Evolutionary conservation across 2,888 invertebrate species (phyloP), one percentile per base, ranked within the genome.

Genomic region (Seira musarum): DNA sequence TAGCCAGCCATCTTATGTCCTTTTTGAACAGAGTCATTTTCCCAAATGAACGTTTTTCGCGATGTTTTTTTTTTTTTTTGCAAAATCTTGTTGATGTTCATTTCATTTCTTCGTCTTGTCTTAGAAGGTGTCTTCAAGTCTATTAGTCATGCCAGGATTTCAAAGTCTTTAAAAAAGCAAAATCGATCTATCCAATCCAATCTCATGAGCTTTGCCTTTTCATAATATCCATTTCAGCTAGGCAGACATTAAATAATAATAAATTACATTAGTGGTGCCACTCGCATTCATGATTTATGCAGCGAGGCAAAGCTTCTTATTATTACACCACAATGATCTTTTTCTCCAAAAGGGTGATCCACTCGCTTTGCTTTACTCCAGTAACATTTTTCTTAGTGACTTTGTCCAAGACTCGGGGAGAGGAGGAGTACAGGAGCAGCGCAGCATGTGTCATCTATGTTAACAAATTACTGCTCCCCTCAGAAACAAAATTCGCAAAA

Each of bases 371-470:
- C 30, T 30, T 8, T 8, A 2, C 30, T 30, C 30, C 30, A 30
- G 30, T 30, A 30, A 30, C 30, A 30, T 15, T 53, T 53, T 53
- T 53, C 13, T 53, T 53, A 2, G 2, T 17, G 53, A 17, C 53
- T 53, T 17, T 17, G 19, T 17, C n/a, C 24, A 65, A 22, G 15
- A 63, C 6, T 3, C 2, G 2, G 63, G 3, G 15, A 21, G 65
- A 24, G 66, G 21, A n/a, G 60, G 19, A 61, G 15, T 22, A 68
- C 64, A 46, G 25, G 30, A 46, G 19, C 60, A 24, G 61, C 75
- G 21, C 75, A 75, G 75, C 75, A 68, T 75, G 75, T 75, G 75
- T 75, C 75, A 75, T 67, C 75, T 67, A 66, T 74, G 73, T 74
- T 75, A 75, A 75, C 75, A 75, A 75, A 75, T 75, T 75, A 75